phyloP scores from a whole-genome alignment of 2,888 invertebrate species.

The Bugula neritina region DNA sequence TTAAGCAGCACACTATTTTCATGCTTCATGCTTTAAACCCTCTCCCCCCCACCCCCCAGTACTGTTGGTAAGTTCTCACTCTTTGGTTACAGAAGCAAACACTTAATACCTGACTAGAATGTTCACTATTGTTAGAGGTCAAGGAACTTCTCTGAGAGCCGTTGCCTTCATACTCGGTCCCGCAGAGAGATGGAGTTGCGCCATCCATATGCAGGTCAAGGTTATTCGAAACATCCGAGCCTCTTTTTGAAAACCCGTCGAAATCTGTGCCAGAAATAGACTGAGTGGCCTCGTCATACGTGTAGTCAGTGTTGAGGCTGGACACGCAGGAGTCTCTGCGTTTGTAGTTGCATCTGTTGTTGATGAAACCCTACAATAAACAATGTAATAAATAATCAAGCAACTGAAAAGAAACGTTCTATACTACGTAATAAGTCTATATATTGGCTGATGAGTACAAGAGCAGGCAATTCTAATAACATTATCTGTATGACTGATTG shows the following conservation, averaged over 20 bases:
- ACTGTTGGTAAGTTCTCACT: no score
- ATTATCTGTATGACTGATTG: no score
- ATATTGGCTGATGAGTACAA: no score
- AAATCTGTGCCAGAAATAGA: conserved; percentile 9
- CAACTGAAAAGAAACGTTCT: no score
- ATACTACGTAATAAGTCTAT: no score
- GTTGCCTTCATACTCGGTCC: conserved; percentile 12
- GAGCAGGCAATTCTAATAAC: no score
- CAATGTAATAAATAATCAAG: no score
- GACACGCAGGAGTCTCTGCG: background rate
- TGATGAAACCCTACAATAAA: background rate
- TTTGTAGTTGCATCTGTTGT: background rate
- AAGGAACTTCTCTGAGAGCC: conserved; percentile 20
- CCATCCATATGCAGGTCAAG: background rate
- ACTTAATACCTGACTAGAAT: background rate
- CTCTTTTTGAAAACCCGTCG: background rate
- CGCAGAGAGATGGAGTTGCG: background rate
- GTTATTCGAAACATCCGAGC: background rate
- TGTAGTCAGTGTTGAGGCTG: conserved; percentile 2
- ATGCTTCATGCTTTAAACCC: no score
- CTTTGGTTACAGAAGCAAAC: no score
- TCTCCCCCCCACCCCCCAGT: no score
- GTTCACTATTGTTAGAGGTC: conserved; percentile 2
- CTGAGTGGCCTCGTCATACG: background rate
- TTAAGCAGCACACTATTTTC: no score